Evolutionary conservation across 2,797 vertebrate species (phyloP), one percentile per base, ranked within the genome.

Genomic region (Rhinatrema bivittatum): DNA sequence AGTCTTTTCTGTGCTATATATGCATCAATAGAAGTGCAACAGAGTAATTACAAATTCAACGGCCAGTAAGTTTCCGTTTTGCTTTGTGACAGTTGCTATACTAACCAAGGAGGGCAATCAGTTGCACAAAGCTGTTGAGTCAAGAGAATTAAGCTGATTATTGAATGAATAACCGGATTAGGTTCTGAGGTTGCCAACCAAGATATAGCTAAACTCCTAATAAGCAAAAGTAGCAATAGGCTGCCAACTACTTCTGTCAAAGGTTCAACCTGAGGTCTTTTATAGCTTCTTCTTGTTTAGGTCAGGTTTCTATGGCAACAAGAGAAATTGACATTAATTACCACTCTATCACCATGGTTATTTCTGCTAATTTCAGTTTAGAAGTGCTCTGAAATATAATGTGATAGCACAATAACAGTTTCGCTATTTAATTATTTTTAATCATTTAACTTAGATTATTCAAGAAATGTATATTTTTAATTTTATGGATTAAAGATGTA

Each of bases 291-390:
- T 28, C 63, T 64, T 57, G 53, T 56, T 63, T 59, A 49, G 37
- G 50, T 51, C 57, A 40, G 0, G 50, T 73, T 76, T 42, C 70
- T 33, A 60, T 59, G 69, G 69, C 64, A 78, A 78, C 70, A 33
- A 50, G 40, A 39, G 25, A 63, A 80, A 77, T 56, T 77, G 70
- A 66, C 57, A 65, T 60, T 62, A 72, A 74, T 77, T 60, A 66
- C 41, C 39, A 22, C 46, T 41, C 61, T 62, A 48, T 49, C 22
- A 64, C 45, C 56, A 41, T 42, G 27, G 49, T 44, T 62, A 39
- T 48, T 58, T 49, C 20, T 44, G 50, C 41, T 60, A 56, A 68
- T 73, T 53, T 70, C 50, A 49, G 66, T 62, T 66, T 56, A 41
- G 49, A 64, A 60, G 76, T 52, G 46, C 56, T 57, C 53, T 5